A percentile compares a stretch with the other conserved stretches of the same genome.
Conservation (phyloP, 2,888 invertebrate genomes). For the Calliopum simillimum region DNA sequence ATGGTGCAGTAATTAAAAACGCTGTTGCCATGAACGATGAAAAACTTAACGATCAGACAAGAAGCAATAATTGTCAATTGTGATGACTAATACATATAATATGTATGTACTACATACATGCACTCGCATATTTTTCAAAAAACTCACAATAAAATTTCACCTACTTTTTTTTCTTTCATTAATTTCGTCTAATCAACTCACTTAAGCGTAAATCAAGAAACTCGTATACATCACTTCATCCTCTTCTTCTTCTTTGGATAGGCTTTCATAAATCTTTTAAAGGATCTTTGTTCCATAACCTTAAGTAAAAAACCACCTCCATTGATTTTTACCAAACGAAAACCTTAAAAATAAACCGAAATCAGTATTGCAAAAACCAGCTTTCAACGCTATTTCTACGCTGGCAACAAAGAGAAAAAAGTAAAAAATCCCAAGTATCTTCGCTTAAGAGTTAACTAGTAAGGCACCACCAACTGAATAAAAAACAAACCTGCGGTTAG, state of each 20-base stretch:
- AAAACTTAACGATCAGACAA: background rate
- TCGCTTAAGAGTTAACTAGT: constrained; percentile 4
- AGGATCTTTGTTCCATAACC: constrained; percentile 26
- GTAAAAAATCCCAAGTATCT: background rate
- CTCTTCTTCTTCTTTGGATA: background rate
- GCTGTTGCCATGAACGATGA: background rate
- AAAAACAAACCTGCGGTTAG: constrained; percentile 28
- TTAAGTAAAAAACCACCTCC: constrained; percentile 8
- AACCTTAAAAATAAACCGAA: background rate
- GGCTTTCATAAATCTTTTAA: constrained; percentile 1
- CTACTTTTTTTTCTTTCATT: constrained; percentile 19
- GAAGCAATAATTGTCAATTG: background rate
- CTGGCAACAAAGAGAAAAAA: too few relatives aligned
- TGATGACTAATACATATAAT: too few relatives aligned
- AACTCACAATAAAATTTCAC: constrained; percentile 2
- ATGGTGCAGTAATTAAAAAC: constrained; percentile 29
- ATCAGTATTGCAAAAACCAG: background rate
- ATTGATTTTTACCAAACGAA: too few relatives aligned
- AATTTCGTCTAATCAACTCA: constrained; percentile 23
- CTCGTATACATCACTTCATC: constrained; percentile 2
- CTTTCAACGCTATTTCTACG: constrained; percentile 16
- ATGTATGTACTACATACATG: too few relatives aligned
- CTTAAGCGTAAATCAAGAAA: background rate
- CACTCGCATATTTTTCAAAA: too few relatives aligned
- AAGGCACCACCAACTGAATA: constrained; percentile 10